Base-by-base conservation (phyloP, 1,140 invertebrate genomes). In the Drosophila biarmipes region DNA sequence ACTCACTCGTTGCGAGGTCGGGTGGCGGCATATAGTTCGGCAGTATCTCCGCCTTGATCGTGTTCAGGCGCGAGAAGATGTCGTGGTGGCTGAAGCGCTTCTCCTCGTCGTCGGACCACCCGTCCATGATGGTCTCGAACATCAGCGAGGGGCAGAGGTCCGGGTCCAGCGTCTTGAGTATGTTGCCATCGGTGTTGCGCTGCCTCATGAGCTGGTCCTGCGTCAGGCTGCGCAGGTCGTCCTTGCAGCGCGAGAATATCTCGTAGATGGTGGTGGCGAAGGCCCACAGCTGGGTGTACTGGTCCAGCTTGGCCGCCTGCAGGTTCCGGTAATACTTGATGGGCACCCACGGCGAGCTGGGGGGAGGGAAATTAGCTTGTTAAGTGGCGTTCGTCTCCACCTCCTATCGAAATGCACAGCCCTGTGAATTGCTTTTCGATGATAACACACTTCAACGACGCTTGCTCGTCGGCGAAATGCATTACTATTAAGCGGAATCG, bases 241-340 rank as follows among this genome's bases (percentile, higher is more conserved):
- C 87, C 62, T 93, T 92, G 31, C 96, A 97, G 81, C 94, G 95
- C 0, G 96, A 96, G 93, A 98, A 98, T 68, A 98, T 96, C 92
- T 98, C 96, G 96, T 97, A 98, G 10, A 98, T 82, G 11, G 97
- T 98, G 15, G 97, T 98, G 2, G 96, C 96, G 79, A 97, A 95
- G 14, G 97, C 96, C 97, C 97, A 98, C 19, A 98, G 94, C 87
- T 98, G 97, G 27, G 96, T 95, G 24, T 94, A 93, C 0, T 93
- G 92, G 45, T 94, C 95, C 24, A 92, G 92, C 71, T 94, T 94
- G 19, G 95, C 95, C 45, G 93, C 92, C 74, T 95, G 94, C 74
- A 95, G 93, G 91, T 96, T 95, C 0, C 92, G 82, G 89, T 96
- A 96, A 87, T 95, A 96, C 91, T 97, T 96, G 3, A 95, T 94